Evolutionary conservation across 2,113 vertebrate genomes (phyloP), one percentile per base, ranked within the genome.

Genomic region (Callionymus lyra): DNA sequence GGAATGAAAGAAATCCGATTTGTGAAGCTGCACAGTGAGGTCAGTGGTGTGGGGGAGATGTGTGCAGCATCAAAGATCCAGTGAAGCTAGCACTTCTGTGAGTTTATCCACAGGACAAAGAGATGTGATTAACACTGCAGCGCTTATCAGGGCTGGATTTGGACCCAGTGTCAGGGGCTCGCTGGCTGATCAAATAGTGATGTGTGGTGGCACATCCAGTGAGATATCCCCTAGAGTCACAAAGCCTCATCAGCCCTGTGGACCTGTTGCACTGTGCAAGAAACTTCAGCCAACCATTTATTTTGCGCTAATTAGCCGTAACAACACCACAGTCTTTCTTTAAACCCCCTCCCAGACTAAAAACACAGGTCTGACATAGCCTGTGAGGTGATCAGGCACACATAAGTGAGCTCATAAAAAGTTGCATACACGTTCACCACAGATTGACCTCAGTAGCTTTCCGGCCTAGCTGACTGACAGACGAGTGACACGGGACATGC

Each of bases 51-150:
- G 60, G 44, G 61, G 38, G 53, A 57, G 50, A 62, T 70, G 47
- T 57, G 31, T 55, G 45, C 52, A 59, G 60, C 62, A 59, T 56
- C 41, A 50, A 60, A 65, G 57, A 40, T 63, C 44, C 38, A 35
- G 54, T 39, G 58, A 70, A 69, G 59, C 63, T 65, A 67, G 59
- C 56, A 59, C 53, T 65, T 68, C 60, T 73, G 53, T 72, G 34
- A 34, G 34, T 36, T n/a, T 63, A 65, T 49, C 54, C 54, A 45
- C 42, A 12, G 8, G 52, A 69, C 56, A 72, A 77, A 56, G 54
- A 61, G 51, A 21, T 19, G 38, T 42, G 50, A 70, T 66, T 48
- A 58, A 59, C 35, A 17, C 51, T n/a, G 40, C 51, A 32, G 52
- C 41, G 38, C 38, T 66, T 54, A 72, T 66, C 61, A 14, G 43